Conservation (phyloP, 2,888 invertebrate species). For the Eristalis intricaria region DNA sequence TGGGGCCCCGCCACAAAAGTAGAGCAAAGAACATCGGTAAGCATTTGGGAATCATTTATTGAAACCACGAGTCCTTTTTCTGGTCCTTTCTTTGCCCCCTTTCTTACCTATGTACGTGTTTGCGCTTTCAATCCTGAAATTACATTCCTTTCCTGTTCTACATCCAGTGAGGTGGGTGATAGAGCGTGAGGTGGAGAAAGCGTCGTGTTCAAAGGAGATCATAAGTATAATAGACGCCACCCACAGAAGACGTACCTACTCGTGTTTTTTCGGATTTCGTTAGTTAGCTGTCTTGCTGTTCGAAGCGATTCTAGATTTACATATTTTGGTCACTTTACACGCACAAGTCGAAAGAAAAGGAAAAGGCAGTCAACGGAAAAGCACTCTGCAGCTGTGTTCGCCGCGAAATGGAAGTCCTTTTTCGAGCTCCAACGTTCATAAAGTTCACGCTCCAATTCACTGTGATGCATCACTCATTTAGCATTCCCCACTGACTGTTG, state of each 20-base stretch:
- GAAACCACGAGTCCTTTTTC: constrained; percentile 40
- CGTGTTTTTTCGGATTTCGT: constrained; percentile 44
- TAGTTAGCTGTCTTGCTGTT: constrained; percentile 41
- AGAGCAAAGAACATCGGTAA: constrained; percentile 17
- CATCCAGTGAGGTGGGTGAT: constrained; percentile 18
- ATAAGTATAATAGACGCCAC: constrained; percentile 34
- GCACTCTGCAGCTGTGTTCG: constrained; percentile 35
- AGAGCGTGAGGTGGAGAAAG: not conserved
- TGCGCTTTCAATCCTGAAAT: constrained; percentile 58
- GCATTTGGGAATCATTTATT: constrained; percentile 55
- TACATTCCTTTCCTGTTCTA: constrained; percentile 51
- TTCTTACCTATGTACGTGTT: constrained; percentile 22
- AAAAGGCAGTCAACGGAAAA: constrained; percentile 21
- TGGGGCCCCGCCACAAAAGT: not conserved
- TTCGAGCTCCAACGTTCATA: constrained; percentile 40
- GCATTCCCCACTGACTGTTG: constrained; percentile 47
- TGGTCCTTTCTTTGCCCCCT: constrained; percentile 20
- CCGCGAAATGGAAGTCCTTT: constrained; percentile 30
- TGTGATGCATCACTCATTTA: constrained; percentile 69
- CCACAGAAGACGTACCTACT: constrained; percentile 33
- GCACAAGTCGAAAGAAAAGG: constrained; percentile 22
- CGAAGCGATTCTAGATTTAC: constrained; percentile 23
- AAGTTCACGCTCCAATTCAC: constrained; percentile 68
- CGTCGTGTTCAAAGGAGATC: constrained; percentile 12
- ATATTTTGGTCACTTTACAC: constrained; percentile 61